A percentile compares a stretch with the other conserved stretches of the same genome.
These are phyloP conservation scores for Arothron firmamentum DNA, from an alignment of 2,113 vertebrate species.

Conservation along the genomic window DNA sequence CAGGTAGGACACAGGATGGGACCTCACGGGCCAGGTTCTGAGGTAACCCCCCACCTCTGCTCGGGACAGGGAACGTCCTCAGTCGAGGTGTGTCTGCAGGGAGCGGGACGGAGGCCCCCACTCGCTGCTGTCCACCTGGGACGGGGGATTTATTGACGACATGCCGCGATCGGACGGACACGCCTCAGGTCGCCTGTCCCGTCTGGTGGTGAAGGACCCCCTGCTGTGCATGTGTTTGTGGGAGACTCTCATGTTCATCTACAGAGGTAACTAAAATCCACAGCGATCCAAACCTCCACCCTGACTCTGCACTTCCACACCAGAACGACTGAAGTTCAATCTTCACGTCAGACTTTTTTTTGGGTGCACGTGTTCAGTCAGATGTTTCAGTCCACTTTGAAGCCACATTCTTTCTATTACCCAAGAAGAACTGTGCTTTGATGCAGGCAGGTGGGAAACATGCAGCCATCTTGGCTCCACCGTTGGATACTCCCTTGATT, in stretches of 20 bases:
- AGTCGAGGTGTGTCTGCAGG: constrained; percentile 73
- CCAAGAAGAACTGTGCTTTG: too few species aligned
- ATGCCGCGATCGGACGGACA: constrained; percentile 68
- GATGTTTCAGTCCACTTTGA: too few species aligned
- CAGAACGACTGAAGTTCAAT: too few species aligned
- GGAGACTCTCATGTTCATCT: constrained; percentile 93
- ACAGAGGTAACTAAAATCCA: constrained; percentile 81
- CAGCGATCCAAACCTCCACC: too few species aligned
- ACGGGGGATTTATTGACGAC: constrained; percentile 52
- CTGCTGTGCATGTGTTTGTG: constrained; percentile 85
- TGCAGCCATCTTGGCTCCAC: too few species aligned
- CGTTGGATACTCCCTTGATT: too few species aligned
- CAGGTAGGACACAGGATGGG: constrained; percentile 47
- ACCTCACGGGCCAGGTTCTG: constrained; percentile 6
- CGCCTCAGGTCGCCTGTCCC: constrained; percentile 71
- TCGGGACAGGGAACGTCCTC: constrained; percentile 57
- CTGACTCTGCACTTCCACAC: too few species aligned
- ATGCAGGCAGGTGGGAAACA: too few species aligned
- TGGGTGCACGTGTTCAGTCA: too few species aligned
- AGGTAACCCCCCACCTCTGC: constrained; percentile 18
- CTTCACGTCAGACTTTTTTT: too few species aligned
- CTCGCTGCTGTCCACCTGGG: constrained; percentile 80
- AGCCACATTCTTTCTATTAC: too few species aligned
- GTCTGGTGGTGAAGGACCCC: constrained; percentile 87
- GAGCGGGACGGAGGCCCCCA: constrained; percentile 63